Evolutionary conservation across 2,113 vertebrate species (phyloP).

Genomic region (Corythornis madagascariensis): DNA sequence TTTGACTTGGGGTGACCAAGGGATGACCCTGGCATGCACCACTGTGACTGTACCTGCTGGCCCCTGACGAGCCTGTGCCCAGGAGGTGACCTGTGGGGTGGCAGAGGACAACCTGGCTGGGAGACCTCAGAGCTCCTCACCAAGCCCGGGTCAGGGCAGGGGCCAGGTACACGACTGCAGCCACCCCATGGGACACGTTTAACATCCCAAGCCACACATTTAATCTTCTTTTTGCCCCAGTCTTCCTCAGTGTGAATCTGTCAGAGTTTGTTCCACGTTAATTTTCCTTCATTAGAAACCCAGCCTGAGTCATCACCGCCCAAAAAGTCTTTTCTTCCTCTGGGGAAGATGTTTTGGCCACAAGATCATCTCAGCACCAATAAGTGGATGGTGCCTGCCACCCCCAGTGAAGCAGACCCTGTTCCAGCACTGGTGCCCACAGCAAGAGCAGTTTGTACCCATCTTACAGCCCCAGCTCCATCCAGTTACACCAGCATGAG

Average conservation of each 20-base stretch:
- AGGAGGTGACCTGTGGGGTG: neutral
- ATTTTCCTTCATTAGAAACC: neutral
- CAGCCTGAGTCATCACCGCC: neutral
- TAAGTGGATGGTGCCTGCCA: neutral
- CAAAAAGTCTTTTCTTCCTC: neutral
- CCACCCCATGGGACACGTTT: neutral
- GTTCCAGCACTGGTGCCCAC: neutral
- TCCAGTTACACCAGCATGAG: neutral
- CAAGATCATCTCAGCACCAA: neutral
- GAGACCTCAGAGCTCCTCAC: neutral
- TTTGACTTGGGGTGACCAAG: rapidly evolving
- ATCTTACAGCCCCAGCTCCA: neutral
- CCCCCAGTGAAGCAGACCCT: neutral
- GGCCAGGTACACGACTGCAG: rapidly evolving
- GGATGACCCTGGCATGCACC: neutral
- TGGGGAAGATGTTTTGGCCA: neutral
- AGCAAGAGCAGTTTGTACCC: neutral
- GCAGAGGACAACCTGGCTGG: neutral
- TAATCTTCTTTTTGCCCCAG: neutral
- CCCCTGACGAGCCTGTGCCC: neutral
- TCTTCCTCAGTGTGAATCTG: rapidly evolving
- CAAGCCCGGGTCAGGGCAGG: neutral
- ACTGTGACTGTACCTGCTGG: neutral
- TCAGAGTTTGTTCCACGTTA: neutral
- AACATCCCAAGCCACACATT: neutral